A percentile compares a stretch with the other conserved stretches of the same genome.
Conservation (phyloP, 1,140 invertebrate genomes). For the Neocloeon triangulifer region DNA sequence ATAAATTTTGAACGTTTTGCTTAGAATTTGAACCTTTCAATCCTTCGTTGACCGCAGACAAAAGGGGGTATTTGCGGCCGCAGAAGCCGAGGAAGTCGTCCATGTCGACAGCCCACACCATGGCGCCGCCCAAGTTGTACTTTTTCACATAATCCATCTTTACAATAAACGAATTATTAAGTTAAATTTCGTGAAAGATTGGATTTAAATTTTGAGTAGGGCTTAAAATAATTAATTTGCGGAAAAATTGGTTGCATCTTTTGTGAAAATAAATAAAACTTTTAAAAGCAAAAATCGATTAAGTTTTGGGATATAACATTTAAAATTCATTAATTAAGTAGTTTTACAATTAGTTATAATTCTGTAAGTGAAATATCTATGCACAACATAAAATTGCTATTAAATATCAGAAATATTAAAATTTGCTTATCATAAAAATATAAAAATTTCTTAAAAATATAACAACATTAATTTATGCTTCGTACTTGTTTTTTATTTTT, state of each 20-base stretch:
- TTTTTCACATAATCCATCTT: conserved; percentile 37
- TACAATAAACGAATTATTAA: conserved; percentile 9
- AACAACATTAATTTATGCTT: too few species aligned
- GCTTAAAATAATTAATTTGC: too few species aligned
- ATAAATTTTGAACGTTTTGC: too few species aligned
- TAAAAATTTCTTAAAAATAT: conserved; percentile 15
- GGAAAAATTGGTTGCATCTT: too few species aligned
- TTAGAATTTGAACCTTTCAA: conserved; percentile 28
- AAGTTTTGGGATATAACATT: too few species aligned
- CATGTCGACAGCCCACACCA: conserved; percentile 38
- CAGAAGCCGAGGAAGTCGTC: conserved; percentile 45
- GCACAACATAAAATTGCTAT: too few species aligned
- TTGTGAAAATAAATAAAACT: too few species aligned
- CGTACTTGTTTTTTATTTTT: too few species aligned
- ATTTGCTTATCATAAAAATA: conserved; percentile 1
- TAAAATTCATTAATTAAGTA: too few species aligned
- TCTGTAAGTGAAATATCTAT: too few species aligned
- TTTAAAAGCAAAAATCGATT: too few species aligned
- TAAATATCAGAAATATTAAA: not conserved
- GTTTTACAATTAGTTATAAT: too few species aligned
- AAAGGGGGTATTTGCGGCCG: conserved; percentile 32
- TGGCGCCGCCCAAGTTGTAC: conserved; percentile 28
- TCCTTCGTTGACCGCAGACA: conserved; percentile 28
- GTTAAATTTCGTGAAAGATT: not conserved
- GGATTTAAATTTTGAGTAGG: not conserved